Conservation (phyloP, 2,113 vertebrate species). For the Pholis gunnellus region DNA sequence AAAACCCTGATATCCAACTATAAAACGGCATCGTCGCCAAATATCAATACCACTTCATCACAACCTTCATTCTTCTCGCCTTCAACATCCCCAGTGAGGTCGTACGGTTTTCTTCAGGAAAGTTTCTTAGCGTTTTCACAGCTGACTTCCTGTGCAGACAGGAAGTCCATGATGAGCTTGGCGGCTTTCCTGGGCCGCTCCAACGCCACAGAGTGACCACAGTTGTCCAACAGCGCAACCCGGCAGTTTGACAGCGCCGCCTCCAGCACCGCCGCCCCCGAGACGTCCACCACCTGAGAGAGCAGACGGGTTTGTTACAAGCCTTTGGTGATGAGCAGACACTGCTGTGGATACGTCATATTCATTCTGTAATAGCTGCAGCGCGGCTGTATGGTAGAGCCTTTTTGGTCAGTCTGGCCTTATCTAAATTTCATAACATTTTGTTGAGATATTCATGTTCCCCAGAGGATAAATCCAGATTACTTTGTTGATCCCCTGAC, state of each 20-base stretch:
- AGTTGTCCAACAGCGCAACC: slow-evolving; percentile 91
- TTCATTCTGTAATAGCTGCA: background rate
- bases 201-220: slow-evolving; percentile 92
- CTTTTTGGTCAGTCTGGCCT: background rate
- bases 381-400: background rate
- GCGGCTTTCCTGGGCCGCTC: slow-evolving; percentile 92
- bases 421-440: background rate
- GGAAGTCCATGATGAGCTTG: slow-evolving; percentile 89
- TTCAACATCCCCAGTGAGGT: background rate
- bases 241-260: slow-evolving; percentile 84
- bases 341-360: background rate
- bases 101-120: slow-evolving; percentile 60
- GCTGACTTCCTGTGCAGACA: slow-evolving; percentile 69
- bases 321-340: background rate
- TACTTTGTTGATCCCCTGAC: background rate
- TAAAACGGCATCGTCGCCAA: background rate
- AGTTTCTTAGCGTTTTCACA: slow-evolving; percentile 83
- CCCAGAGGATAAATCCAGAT: background rate
- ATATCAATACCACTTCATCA: background rate
- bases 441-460: background rate
- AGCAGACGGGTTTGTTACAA: background rate
- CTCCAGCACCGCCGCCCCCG: slow-evolving; percentile 87
- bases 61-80: background rate
- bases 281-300: slow-evolving; percentile 91
- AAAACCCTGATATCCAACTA: slow-evolving; percentile 2